These are phyloP conservation scores for Aphelinus certus DNA, from an alignment of 1,140 invertebrate genomes.

Conservation along the genomic window DNA sequence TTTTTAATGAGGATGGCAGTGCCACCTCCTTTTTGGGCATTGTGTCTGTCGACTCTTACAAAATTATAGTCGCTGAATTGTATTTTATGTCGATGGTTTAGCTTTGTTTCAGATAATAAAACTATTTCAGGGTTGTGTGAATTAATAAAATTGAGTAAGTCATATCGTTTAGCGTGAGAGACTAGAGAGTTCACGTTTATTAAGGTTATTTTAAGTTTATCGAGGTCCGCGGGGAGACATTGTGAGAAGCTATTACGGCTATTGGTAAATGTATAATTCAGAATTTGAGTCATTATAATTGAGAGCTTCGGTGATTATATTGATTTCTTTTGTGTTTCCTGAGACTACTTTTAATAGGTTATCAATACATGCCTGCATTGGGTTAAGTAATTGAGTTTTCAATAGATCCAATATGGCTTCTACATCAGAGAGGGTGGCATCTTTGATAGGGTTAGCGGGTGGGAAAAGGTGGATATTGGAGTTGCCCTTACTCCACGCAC, in stretches of 20 bases:
- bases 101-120: constrained; percentile 41
- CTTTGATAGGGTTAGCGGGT: too few species aligned
- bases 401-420: too few species aligned
- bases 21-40: constrained; percentile 34
- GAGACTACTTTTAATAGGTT: too few species aligned
- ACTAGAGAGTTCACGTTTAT: constrained; percentile 44
- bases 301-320: neutral
- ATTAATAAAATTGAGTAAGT: constrained; percentile 15
- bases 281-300: neutral
- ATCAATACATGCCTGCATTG: too few species aligned
- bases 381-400: too few species aligned
- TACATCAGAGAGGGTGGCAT: too few species aligned
- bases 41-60: constrained; percentile 37
- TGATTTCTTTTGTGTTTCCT: neutral
- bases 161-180: constrained; percentile 32
- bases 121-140: constrained; percentile 35
- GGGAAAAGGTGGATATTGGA: too few species aligned
- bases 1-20: constrained; percentile 44
- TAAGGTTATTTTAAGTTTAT: constrained; percentile 32
- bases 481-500: too few species aligned
- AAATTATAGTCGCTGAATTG: constrained; percentile 39
- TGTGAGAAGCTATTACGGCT: too few species aligned
- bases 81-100: constrained; percentile 27
- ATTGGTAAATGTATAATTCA: too few species aligned
- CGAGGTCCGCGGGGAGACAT: too few species aligned